Conservation (phyloP, 2,888 invertebrate species). For the Steinernema hermaphroditum region DNA sequence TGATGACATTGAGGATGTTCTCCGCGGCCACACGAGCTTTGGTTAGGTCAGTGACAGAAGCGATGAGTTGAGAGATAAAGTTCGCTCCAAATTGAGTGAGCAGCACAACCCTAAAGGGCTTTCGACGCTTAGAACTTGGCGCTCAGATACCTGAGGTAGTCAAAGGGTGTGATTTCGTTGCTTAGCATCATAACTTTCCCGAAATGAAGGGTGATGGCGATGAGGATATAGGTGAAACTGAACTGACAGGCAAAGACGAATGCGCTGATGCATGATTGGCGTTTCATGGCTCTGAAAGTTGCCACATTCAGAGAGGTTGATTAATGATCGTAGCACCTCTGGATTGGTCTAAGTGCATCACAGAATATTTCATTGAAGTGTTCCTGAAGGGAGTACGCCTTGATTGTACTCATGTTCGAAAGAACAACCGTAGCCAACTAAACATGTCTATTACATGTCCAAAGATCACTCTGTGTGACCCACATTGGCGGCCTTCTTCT, state of each 20-base stretch:
- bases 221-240: constrained; percentile 61
- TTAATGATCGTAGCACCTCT: constrained; percentile 43
- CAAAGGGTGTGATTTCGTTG: constrained; percentile 61
- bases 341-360: constrained; percentile 56
- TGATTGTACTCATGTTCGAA: constrained; percentile 64
- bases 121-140: background rate
- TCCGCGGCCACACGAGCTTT: constrained; percentile 57
- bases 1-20: constrained; percentile 58
- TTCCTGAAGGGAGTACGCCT: constrained; percentile 61
- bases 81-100: constrained; percentile 65
- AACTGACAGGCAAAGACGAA: constrained; percentile 64
- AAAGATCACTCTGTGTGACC: background rate
- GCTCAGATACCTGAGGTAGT: constrained; percentile 54
- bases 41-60: constrained; percentile 57
- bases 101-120: constrained; percentile 57
- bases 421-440: constrained; percentile 58
- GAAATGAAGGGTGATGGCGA: constrained; percentile 59
- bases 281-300: constrained; percentile 60
- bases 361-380: constrained; percentile 61
- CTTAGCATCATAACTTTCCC: constrained; percentile 58
- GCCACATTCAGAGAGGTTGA: too few species aligned
- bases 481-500: constrained; percentile 61
- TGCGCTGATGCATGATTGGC: constrained; percentile 57
- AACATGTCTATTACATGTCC: constrained; percentile 17
- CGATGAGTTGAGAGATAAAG: constrained; percentile 62